Conservation (phyloP, 2,888 invertebrate species). For the Anodontia alba region DNA sequence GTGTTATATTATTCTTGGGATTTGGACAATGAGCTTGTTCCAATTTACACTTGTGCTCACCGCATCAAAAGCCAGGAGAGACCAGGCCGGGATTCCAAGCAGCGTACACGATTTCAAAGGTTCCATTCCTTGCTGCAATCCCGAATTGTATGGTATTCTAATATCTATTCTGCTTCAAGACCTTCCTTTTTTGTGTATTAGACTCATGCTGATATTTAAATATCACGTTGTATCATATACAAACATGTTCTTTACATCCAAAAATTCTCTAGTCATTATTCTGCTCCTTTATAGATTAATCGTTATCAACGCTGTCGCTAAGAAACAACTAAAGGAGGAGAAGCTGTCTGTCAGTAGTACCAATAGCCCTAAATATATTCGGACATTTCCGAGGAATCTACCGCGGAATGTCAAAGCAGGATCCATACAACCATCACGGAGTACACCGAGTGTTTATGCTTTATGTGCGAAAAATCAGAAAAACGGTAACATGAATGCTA, state of each 20-base stretch:
- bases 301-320: slow-evolving; percentile 69
- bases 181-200: slow-evolving; percentile 82
- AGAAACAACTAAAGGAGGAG: slow-evolving; percentile 2
- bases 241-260: slow-evolving; percentile 98
- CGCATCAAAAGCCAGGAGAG: slow-evolving; percentile 88
- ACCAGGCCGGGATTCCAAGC: slow-evolving; percentile 51
- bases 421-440: background rate
- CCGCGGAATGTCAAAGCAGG: background rate
- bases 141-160: slow-evolving; percentile 77
- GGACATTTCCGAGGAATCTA: background rate
- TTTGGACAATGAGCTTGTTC: slow-evolving; percentile 96
- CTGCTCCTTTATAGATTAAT: slow-evolving; percentile 93
- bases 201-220: slow-evolving; percentile 93
- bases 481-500: background rate
- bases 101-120: slow-evolving; percentile 22
- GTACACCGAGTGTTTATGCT: background rate
- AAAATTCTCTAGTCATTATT: slow-evolving; percentile 94
- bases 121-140: slow-evolving; percentile 70
- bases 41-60: slow-evolving; percentile 98
- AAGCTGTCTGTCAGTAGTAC: background rate
- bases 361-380: background rate
- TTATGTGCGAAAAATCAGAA: background rate
- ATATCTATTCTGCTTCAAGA: slow-evolving; percentile 83
- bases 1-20: slow-evolving; percentile 93
- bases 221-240: slow-evolving; percentile 96